Evolutionary conservation across 2,797 vertebrate genomes (phyloP), one percentile per base, ranked within the genome.

Genomic region (Galagoides demidoff): DNA sequence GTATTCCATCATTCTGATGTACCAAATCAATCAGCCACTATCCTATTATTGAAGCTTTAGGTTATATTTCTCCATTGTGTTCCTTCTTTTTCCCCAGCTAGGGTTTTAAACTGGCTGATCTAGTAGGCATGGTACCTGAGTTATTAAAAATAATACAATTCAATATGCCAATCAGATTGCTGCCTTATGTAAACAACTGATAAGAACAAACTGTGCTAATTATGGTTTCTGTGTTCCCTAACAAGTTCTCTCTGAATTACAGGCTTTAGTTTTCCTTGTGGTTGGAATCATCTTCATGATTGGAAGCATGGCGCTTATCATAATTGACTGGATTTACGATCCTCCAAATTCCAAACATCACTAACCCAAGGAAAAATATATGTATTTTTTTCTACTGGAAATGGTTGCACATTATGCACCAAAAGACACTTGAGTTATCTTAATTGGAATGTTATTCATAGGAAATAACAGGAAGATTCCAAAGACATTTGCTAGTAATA

Each of bases 271-370:
- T 98, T 99, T 99, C 98, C 99, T 99, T 49, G 96, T 99, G 82
- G 97, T 99, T 95, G 99, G 99, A 83, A 84, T 99, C 82, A 96
- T 99, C 98, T 99, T 99, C 98, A 99, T 99, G 99, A 98, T 99
- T 64, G 99, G 99, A 98, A 99, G 99, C 98, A 99, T 99, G 99
- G 98, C 99, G 3, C 99, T 99, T 97, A 99, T 99, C 96, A 98
- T 99, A 95, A 97, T 99, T 55, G 99, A 99, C 98, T 99, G 99
- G 99, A 98, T 99, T 98, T 99, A 99, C 98, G 99, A 99, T 97
- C 98, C 99, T 13, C 93, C 99, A 0, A 98, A 98, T 97, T 99
- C 99, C 39, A 98, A 98, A 39, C 98, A 99, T 84, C 99, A 99
- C 97, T 99, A 99, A 99, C 89, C 85, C 74, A 82, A 66, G 74